Conservation (phyloP, 1,140 invertebrate genomes). For the Orchesella cincta region DNA sequence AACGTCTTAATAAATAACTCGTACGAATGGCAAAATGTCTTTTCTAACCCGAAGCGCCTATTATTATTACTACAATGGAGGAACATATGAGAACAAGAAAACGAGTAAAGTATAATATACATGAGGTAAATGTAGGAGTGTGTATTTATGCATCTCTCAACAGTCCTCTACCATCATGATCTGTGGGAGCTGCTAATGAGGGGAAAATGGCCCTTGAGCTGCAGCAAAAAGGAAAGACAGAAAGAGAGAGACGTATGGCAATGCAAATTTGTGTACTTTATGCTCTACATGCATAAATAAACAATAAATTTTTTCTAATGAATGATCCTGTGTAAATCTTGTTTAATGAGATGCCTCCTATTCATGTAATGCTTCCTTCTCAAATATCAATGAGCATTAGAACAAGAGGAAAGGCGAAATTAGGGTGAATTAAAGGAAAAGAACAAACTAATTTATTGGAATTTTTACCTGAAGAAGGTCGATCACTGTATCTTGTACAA, state of each 20-base stretch:
- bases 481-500: slow-evolving; percentile 93
- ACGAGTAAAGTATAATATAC: no score
- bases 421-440: background rate
- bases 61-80: no score
- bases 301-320: slow-evolving; percentile 6
- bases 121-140: no score
- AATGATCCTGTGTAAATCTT: slow-evolving; percentile 3
- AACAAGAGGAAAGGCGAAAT: background rate
- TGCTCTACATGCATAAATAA: slow-evolving; percentile 17
- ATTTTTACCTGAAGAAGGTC: slow-evolving; percentile 85
- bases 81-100: no score
- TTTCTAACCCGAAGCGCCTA: background rate
- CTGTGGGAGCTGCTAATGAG: slow-evolving; percentile 3
- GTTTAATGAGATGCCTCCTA: slow-evolving; percentile 10
- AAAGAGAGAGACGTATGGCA: background rate
- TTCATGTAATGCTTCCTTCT: background rate
- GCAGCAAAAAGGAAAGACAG: slow-evolving; percentile 1
- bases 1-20: slow-evolving; percentile 28
- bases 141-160: slow-evolving; percentile 16
- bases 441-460: background rate
- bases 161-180: slow-evolving; percentile 9
- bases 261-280: background rate
- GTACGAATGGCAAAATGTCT: background rate
- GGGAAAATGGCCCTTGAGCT: slow-evolving; percentile 18
- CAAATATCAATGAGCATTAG: background rate